These are phyloP conservation scores for Datnioides undecimradiatus DNA, from an alignment of 2,113 vertebrate genomes.

Conservation along the genomic window DNA sequence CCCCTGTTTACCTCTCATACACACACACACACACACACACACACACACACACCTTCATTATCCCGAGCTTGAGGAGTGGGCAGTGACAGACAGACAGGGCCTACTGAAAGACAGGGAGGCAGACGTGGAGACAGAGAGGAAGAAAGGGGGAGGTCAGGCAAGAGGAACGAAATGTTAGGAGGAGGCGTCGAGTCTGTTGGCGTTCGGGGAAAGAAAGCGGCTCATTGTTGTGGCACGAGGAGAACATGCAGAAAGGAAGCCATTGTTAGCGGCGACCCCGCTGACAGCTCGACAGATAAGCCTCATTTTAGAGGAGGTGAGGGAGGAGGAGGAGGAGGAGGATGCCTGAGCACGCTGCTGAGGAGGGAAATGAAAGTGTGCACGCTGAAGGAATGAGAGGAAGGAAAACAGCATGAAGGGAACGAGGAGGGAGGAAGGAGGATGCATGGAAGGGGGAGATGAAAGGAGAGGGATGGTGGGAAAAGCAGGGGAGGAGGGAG, in stretches of 20 bases:
- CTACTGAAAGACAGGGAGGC: conserved; percentile 19
- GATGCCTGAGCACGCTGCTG: background rate
- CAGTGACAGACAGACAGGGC: background rate
- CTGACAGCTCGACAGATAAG: conserved; percentile 66
- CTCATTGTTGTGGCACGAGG: conserved; percentile 56
- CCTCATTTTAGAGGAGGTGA: conserved; percentile 44
- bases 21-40: background rate
- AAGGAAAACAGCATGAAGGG: background rate
- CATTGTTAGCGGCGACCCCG: conserved; percentile 49
- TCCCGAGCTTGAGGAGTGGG: background rate
- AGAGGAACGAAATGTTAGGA: conserved; percentile 53
- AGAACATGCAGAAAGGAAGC: conserved; percentile 52
- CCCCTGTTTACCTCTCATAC: conserved; percentile 8
- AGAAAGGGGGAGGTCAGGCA: conserved; percentile 38
- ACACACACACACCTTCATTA: background rate
- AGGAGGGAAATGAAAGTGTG: conserved; percentile 1
- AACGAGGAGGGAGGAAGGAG: background rate
- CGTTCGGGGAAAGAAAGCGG: conserved; percentile 46
- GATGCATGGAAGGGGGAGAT: background rate
- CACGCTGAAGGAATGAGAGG: background rate
- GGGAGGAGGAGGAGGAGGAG: conserved; percentile 15
- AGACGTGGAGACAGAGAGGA: background rate
- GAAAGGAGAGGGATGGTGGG: background rate
- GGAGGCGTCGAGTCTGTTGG: conserved; percentile 43
- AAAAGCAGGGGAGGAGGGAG: background rate